Conservation (phyloP, 2,888 invertebrate genomes). For the Diadromus collaris region DNA sequence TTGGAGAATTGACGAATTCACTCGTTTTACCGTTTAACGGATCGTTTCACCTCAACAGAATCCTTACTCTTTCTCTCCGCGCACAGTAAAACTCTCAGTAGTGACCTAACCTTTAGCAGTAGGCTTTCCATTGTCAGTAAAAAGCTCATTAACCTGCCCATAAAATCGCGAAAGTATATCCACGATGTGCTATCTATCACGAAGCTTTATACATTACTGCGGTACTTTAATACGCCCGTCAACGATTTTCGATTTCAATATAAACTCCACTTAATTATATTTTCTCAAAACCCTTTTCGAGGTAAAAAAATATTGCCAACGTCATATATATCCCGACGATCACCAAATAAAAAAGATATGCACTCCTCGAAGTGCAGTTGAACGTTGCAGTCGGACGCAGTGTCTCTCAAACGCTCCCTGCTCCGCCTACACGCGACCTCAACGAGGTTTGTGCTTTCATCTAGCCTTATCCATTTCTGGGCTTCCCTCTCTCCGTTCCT, state of each 20-base stretch:
- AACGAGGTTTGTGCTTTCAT: not conserved
- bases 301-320: not conserved
- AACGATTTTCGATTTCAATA: not conserved
- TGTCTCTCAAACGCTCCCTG: slow-evolving; percentile 44
- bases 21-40: not conserved
- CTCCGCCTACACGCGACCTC: slow-evolving; percentile 18
- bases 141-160: slow-evolving; percentile 10
- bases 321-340: not conserved
- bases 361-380: slow-evolving; percentile 28
- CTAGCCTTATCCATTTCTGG: slow-evolving; percentile 23
- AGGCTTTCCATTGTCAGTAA: not conserved
- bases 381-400: slow-evolving; percentile 37
- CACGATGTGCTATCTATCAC: not conserved
- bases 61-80: not conserved
- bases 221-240: not conserved
- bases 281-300: not conserved
- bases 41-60: not conserved
- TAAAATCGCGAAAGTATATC: not conserved
- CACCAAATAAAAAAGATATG: slow-evolving; percentile 8
- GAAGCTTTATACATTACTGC: not conserved
- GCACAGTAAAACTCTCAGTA: too few species aligned
- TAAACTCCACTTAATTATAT: not conserved
- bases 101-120: not conserved
- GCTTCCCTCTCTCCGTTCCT: slow-evolving; percentile 29
- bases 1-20: not conserved